Conservation (phyloP, 2,797 vertebrate species). For the Mormyrops boulengeri region DNA sequence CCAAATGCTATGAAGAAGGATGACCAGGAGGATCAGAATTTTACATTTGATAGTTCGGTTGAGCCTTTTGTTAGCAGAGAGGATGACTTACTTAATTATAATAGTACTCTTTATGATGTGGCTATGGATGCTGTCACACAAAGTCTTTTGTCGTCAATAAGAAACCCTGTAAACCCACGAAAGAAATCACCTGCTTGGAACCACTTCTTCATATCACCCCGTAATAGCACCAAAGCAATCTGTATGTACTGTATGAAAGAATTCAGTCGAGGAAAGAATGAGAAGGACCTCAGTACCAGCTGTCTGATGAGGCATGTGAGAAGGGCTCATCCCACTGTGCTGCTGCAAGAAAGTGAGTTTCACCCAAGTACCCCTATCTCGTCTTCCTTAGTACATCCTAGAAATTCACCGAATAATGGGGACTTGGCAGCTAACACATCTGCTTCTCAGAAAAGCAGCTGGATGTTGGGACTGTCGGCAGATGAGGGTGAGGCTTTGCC, state of each 20-base stretch:
- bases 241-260: slow-evolving; percentile 99
- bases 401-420: slow-evolving; percentile 72
- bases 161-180: slow-evolving; percentile 76
- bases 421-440: slow-evolving; percentile 56
- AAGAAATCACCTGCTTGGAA: slow-evolving; percentile 98
- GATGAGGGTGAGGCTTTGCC: slow-evolving; percentile 68
- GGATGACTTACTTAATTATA: slow-evolving; percentile 86
- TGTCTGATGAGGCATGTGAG: slow-evolving; percentile 96
- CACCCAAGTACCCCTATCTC: slow-evolving; percentile 52
- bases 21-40: slow-evolving; percentile 69
- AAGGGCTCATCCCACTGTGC: slow-evolving; percentile 87
- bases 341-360: slow-evolving; percentile 72
- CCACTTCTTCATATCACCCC: slow-evolving; percentile 96
- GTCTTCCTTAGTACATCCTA: slow-evolving; percentile 66
- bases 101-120: slow-evolving; percentile 89
- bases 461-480: slow-evolving; percentile 73
- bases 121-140: slow-evolving; percentile 98
- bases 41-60: slow-evolving; percentile 62
- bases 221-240: slow-evolving; percentile 96
- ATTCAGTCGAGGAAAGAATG: slow-evolving; percentile 97
- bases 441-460: slow-evolving; percentile 60
- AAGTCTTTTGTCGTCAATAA: slow-evolving; percentile 83
- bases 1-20: slow-evolving; percentile 66
- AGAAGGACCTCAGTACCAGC: slow-evolving; percentile 97
- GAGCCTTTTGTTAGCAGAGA: slow-evolving; percentile 68